Percentiles rank a stretch among this genome's conserved stretches.
These are phyloP conservation scores for Eumaeus atala DNA, from an alignment of 1,140 invertebrate genomes.

Conservation along the genomic window DNA sequence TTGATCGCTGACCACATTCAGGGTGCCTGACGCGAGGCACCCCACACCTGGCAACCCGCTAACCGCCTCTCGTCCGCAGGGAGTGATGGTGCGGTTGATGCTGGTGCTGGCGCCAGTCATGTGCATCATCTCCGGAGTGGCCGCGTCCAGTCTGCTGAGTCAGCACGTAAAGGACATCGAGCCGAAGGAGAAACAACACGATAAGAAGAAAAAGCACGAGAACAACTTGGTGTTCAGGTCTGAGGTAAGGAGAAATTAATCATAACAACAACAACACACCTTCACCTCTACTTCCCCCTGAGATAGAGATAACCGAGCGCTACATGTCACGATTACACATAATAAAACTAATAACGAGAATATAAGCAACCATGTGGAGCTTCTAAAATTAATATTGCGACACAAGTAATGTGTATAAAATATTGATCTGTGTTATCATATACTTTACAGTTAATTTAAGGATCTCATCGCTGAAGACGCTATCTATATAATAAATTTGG, in stretches of 20 bases:
- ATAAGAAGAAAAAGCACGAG: constrained; percentile 83
- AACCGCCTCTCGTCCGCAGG: constrained; percentile 73
- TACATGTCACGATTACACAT: too few species aligned
- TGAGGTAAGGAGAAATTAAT: constrained; percentile 80
- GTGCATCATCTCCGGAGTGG: constrained; percentile 97
- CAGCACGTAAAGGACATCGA: constrained; percentile 93
- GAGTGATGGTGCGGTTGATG: constrained; percentile 99
- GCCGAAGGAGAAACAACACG: constrained; percentile 71
- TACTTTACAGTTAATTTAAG: too few species aligned
- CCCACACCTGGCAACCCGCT: constrained; percentile 14
- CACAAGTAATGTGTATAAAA: too few species aligned
- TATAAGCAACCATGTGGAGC: too few species aligned
- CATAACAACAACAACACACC: too few species aligned
- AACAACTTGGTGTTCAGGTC: constrained; percentile 90
- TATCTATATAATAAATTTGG: too few species aligned
- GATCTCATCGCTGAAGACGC: too few species aligned
- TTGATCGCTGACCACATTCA: constrained; percentile 56
- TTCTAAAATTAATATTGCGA: too few species aligned
- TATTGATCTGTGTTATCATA: too few species aligned
- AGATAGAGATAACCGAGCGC: too few species aligned
- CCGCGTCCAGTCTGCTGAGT: constrained; percentile 90
- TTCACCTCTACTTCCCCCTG: too few species aligned
- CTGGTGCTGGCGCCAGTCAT: constrained; percentile 97
- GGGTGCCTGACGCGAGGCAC: background rate
- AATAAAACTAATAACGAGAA: too few species aligned